Evolutionary conservation across 1,140 invertebrate species (phyloP).

Genomic region (Drosophila setifemur): DNA sequence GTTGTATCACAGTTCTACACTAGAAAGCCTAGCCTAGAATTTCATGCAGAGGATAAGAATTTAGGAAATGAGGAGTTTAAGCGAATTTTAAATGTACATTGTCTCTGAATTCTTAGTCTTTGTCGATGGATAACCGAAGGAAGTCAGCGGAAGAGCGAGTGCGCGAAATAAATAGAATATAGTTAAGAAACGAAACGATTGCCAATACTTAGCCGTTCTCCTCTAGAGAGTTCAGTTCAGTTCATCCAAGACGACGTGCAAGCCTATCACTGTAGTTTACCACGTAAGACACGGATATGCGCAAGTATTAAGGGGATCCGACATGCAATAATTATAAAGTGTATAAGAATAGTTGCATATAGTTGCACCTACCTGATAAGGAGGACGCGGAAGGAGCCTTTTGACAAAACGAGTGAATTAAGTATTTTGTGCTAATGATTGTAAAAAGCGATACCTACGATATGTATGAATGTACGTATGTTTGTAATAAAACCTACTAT

Average conservation of each 20-base stretch:
- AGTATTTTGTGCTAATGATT: slow-evolving; percentile 37
- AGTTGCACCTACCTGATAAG: slow-evolving; percentile 22
- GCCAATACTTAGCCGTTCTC: slow-evolving; percentile 47
- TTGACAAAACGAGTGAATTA: slow-evolving; percentile 28
- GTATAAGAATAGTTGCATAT: slow-evolving; percentile 17
- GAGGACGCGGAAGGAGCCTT: slow-evolving; percentile 5
- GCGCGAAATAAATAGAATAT: neutral
- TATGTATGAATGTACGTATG: slow-evolving; percentile 17
- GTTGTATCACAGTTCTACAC: neutral
- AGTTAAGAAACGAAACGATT: slow-evolving; percentile 17
- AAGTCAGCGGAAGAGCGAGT: slow-evolving; percentile 10
- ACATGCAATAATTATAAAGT: slow-evolving; percentile 32
- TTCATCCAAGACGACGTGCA: slow-evolving; percentile 14
- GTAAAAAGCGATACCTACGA: slow-evolving; percentile 7
- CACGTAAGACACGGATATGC: slow-evolving; percentile 29
- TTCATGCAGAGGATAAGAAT: neutral
- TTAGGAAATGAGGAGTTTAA: neutral
- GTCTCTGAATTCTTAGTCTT: neutral
- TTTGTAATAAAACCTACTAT: slow-evolving; percentile 18
- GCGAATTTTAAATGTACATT: neutral
- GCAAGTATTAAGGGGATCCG: slow-evolving; percentile 64
- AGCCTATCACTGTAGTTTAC: slow-evolving; percentile 18
- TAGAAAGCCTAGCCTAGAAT: neutral
- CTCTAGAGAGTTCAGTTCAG: neutral
- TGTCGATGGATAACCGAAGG: neutral